These are phyloP conservation scores for Micronycteris hirsuta DNA, from an alignment of 2,113 vertebrate species.

Conservation along the genomic window DNA sequence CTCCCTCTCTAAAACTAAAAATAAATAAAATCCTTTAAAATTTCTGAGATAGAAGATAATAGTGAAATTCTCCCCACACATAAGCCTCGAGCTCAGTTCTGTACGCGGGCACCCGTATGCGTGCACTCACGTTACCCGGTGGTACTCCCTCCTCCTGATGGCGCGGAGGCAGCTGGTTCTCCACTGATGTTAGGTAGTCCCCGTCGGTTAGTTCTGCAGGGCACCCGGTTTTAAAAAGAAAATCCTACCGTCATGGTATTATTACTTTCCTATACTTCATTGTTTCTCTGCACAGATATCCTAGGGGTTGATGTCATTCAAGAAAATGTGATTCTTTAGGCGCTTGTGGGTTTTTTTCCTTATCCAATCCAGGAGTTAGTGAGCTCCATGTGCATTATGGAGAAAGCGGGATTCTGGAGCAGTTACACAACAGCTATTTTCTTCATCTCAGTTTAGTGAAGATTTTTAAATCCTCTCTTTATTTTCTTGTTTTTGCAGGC, in stretches of 20 bases:
- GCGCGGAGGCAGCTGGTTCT: neutral
- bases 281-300: neutral
- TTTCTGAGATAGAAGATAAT: neutral
- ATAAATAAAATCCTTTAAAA: neutral
- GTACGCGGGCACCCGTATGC: fast-evolving
- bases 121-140: no score
- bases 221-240: neutral
- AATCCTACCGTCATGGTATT: neutral
- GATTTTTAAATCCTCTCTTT: neutral
- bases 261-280: neutral
- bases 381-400: fast-evolving
- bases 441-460: neutral
- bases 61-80: neutral
- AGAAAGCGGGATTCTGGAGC: neutral
- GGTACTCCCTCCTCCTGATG: neutral
- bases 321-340: neutral
- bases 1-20: no score
- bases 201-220: neutral
- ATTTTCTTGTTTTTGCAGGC: slow-evolving; percentile 81
- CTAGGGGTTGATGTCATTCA: neutral
- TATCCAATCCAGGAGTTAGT: neutral
- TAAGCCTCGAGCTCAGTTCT: neutral
- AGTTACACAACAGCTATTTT: neutral
- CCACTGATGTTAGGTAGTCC: neutral
- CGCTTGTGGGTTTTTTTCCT: neutral